Conservation (phyloP, 2,888 invertebrate species). For the Eustalomyia histrio region DNA sequence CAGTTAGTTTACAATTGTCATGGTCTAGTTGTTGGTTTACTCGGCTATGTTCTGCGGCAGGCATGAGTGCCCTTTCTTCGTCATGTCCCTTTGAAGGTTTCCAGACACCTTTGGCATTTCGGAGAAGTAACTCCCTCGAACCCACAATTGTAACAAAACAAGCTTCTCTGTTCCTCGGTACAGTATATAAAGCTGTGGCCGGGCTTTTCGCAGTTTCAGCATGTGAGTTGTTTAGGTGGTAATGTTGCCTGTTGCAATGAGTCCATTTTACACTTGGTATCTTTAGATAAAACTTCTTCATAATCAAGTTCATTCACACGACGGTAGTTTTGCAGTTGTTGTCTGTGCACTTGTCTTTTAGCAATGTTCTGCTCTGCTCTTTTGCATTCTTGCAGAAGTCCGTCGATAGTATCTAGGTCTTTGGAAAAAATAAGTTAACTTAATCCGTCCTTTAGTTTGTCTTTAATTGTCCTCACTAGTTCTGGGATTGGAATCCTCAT, state of each 20-base stretch:
- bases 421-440: too few relatives aligned
- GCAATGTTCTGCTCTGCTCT: too few relatives aligned
- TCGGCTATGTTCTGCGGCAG: slow-evolving; percentile 11
- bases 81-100: slow-evolving; percentile 26
- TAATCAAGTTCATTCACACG: too few relatives aligned
- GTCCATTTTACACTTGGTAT: neutral
- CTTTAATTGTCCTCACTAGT: too few relatives aligned
- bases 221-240: neutral
- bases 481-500: too few relatives aligned
- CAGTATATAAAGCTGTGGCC: slow-evolving; percentile 33
- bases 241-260: neutral
- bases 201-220: slow-evolving; percentile 21
- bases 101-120: slow-evolving; percentile 17
- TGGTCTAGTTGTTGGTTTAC: too few relatives aligned
- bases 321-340: too few relatives aligned
- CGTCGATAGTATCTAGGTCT: too few relatives aligned
- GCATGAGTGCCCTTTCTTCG: slow-evolving; percentile 13
- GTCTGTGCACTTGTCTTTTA: too few relatives aligned
- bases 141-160: slow-evolving; percentile 18
- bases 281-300: neutral
- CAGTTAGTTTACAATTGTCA: too few relatives aligned
- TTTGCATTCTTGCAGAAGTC: too few relatives aligned
- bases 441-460: too few relatives aligned
- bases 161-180: neutral
- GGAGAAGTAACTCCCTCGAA: slow-evolving; percentile 7